A percentile compares a stretch with the other conserved stretches of the same genome.
These are phyloP conservation scores for Glossophaga mutica DNA, from an alignment of 2,797 vertebrate genomes.

Conservation along the genomic window DNA sequence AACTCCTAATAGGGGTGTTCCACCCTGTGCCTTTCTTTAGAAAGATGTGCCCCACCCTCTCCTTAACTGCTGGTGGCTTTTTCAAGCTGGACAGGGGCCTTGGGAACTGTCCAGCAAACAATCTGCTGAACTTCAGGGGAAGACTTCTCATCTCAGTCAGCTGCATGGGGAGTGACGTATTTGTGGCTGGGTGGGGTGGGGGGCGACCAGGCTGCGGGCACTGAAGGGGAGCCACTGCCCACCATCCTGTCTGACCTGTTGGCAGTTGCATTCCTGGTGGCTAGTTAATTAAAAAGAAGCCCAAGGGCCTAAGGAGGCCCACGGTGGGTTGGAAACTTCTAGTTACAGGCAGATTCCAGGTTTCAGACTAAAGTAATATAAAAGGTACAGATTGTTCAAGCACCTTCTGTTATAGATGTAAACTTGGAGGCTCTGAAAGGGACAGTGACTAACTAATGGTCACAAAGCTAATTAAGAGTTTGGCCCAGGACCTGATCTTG, in stretches of 20 bases:
- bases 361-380: not conserved
- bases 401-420: not conserved
- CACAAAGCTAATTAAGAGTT: not conserved
- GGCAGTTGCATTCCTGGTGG: not conserved
- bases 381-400: not conserved
- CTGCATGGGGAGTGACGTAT: accelerated
- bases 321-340: not conserved
- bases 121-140: not conserved
- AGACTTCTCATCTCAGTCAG: not conserved
- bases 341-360: not conserved
- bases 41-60: not conserved
- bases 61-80: not conserved
- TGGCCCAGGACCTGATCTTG: not conserved
- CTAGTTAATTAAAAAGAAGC: constrained; percentile 23
- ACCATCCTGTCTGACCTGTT: not conserved
- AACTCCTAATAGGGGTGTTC: accelerated
- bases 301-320: not conserved
- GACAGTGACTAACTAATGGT: not conserved
- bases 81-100: accelerated
- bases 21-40: not conserved
- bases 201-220: not conserved
- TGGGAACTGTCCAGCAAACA: constrained; percentile 57
- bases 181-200: not conserved
- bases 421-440: not conserved
- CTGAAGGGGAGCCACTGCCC: not conserved